phyloP scores from a whole-genome alignment of 1,140 invertebrate genomes.

The Heliconius nattereri region DNA sequence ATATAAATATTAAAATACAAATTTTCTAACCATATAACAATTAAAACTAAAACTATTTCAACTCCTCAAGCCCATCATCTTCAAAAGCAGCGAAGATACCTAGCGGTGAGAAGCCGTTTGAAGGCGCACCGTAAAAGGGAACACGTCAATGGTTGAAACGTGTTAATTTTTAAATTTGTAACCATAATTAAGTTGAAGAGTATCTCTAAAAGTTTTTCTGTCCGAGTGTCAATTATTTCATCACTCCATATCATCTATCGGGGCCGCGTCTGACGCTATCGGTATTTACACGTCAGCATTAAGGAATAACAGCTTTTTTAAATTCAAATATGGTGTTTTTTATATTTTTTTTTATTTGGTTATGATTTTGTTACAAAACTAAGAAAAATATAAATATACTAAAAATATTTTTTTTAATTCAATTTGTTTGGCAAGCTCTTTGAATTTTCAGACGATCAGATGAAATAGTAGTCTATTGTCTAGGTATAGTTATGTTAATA shows the following conservation, averaged over 20 bases:
- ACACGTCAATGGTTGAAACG: constrained; percentile 42
- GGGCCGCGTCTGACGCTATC: constrained; percentile 56
- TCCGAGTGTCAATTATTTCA: constrained; percentile 71
- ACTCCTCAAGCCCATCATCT: background rate
- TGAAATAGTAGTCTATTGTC: background rate
- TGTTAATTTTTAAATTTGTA: constrained; percentile 55
- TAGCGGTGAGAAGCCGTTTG: background rate
- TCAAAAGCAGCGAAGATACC: background rate
- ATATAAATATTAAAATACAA: background rate
- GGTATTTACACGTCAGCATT: constrained; percentile 62
- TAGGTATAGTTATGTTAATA: background rate
- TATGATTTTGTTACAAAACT: background rate
- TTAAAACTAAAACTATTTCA: background rate
- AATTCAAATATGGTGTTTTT: background rate
- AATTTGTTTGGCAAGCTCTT: no score
- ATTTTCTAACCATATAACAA: background rate
- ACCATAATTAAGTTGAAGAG: constrained; percentile 55
- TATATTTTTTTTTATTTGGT: background rate
- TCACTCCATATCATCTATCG: constrained; percentile 55
- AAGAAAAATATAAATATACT: background rate
- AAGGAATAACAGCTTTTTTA: constrained; percentile 47
- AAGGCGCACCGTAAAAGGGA: constrained; percentile 32
- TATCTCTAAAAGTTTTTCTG: constrained; percentile 51
- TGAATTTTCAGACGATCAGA: background rate
- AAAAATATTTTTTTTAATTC: background rate